Conservation (phyloP, 2,888 invertebrate species). For the Scelioninae gen. 1 region DNA sequence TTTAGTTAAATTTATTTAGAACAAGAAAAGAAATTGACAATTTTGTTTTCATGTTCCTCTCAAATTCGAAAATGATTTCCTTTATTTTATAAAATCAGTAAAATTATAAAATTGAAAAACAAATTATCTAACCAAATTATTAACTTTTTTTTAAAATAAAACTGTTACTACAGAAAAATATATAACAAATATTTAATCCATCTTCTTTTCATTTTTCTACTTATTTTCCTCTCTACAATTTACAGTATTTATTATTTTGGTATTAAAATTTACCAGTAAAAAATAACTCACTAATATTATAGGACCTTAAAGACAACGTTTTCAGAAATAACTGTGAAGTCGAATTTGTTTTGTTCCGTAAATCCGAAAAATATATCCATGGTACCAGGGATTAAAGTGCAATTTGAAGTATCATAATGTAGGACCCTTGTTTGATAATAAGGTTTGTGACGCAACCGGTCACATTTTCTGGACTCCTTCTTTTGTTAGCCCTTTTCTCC, state of each 20-base stretch:
- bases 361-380: conserved; percentile 33
- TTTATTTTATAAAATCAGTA: no score
- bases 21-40: no score
- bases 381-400: conserved; percentile 46
- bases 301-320: conserved; percentile 22
- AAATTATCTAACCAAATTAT: no score
- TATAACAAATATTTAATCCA: not conserved
- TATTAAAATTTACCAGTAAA: conserved; percentile 8
- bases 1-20: no score
- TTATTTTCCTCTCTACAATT: no score
- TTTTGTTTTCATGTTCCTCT: no score
- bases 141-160: no score
- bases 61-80: no score
- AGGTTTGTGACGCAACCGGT: conserved; percentile 64
- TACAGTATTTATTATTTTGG: conserved; percentile 14
- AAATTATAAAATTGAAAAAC: no score
- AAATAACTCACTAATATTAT: conserved; percentile 17
- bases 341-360: conserved; percentile 32
- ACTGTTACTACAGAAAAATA: no score
- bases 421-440: conserved; percentile 55
- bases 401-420: conserved; percentile 53
- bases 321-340: conserved; percentile 45
- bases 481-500: conserved; percentile 48
- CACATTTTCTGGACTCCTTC: conserved; percentile 54
- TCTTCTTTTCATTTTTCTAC: no score